Evolutionary conservation across 2,888 invertebrate species (phyloP), one percentile per base, ranked within the genome.

Genomic region (Ophion costatus): DNA sequence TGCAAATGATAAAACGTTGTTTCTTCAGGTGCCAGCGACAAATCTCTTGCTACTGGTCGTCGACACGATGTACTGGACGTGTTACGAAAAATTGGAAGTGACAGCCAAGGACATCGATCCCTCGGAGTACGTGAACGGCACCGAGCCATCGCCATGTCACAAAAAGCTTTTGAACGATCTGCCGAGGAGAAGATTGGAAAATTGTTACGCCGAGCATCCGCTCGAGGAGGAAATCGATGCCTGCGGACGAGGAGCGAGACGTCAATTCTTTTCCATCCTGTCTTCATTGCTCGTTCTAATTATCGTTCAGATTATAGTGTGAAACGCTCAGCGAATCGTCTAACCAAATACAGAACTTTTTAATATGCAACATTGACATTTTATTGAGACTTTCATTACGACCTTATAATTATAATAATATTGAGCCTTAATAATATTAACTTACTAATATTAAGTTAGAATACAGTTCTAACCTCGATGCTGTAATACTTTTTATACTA

Each of bases 1-100:
- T 0, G 4, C 14, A 17, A 3, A 45, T 11, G 11, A 10, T 42
- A 0, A 42, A 42, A 42, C 5, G 4, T 45, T 45, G 45, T 64
- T n/a, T 89, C 89, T 81, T 24, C 81, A 94, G 93, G 93, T 98
- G 57, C 96, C 96, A 0, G 95, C 96, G 90, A 97, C 97, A 29
- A 98, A 98, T 94, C 94, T 98, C 82, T 91, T 98, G 51, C 94
- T 98, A 86, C 95, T 98, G 69, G 96, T 97, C 17, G 95, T 98
- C 5, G 95, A 97, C 90, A 94, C 94, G 0, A 91, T 94, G 88
- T 94, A 94, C 77, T 92, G 94, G 71, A 94, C 94, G 22, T 94
- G 95, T 84, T 94, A 94, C 86, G 93, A 94, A 67, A 93, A 92
- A 74, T 92, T 95, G 73, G 94, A 94, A 57, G 95, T 96, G 38